A percentile compares a stretch with the other conserved stretches of the same genome.
These are phyloP conservation scores for Laothoe populi DNA, from an alignment of 2,888 invertebrate genomes.

Conservation along the genomic window DNA sequence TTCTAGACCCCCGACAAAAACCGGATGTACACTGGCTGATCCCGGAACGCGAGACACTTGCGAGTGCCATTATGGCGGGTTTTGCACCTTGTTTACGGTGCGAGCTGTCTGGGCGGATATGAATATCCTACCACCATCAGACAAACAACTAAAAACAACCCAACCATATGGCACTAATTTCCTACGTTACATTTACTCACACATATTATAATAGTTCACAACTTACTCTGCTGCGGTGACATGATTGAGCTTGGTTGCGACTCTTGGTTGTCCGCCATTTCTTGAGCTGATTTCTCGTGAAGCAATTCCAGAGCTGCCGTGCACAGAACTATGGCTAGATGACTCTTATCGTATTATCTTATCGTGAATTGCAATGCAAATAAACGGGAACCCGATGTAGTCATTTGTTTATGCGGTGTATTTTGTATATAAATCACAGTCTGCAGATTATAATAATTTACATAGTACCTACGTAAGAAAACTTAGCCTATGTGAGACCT, in stretches of 20 bases:
- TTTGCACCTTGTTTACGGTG: too few relatives aligned
- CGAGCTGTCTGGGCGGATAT: too few relatives aligned
- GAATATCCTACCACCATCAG: too few relatives aligned
- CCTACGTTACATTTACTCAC: too few relatives aligned
- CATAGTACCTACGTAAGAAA: too few relatives aligned
- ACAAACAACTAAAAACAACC: conserved; percentile 4
- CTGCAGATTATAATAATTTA: not conserved
- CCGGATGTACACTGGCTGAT: too few relatives aligned
- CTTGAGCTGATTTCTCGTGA: conserved; percentile 86
- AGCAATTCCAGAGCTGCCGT: conserved; percentile 87
- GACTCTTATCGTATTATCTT: conserved; percentile 44
- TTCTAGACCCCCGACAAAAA: too few relatives aligned
- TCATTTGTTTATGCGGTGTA: conserved; percentile 23
- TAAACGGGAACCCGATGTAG: conserved; percentile 28
- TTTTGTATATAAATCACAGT: not conserved
- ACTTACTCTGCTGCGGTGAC: conserved; percentile 79
- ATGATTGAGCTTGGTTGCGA: conserved; percentile 76
- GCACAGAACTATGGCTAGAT: conserved; percentile 34
- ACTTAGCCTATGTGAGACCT: too few relatives aligned
- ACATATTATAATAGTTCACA: too few relatives aligned
- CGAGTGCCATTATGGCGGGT: too few relatives aligned
- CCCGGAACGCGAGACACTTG: too few relatives aligned
- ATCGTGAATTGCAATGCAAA: conserved; percentile 39
- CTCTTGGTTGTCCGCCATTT: conserved; percentile 77
- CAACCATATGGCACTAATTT: too few relatives aligned